Evolutionary conservation across 2,888 invertebrate genomes (phyloP).

Genomic region (Leucoma salicis): DNA sequence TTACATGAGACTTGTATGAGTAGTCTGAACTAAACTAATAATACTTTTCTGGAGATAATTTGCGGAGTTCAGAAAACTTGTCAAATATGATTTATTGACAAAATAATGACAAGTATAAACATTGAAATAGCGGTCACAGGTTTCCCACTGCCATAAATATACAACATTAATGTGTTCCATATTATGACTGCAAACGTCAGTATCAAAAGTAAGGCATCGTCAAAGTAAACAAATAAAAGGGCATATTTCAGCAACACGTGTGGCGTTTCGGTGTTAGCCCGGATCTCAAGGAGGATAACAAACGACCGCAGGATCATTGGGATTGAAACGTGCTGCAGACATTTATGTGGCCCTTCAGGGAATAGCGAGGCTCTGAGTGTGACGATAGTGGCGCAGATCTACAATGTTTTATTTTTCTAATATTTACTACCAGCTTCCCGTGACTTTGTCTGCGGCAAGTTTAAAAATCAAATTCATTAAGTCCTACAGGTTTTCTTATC

Average conservation of each 20-base stretch:
- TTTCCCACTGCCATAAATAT: conserved; percentile 10
- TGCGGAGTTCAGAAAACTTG: conserved; percentile 17
- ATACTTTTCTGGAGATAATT: conserved; percentile 4
- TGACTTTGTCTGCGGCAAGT: no score
- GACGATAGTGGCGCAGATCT: neutral
- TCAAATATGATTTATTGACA: conserved; percentile 24
- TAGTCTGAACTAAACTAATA: conserved; percentile 6
- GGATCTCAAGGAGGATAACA: conserved; percentile 27
- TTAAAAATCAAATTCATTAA: no score
- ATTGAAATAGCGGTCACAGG: neutral
- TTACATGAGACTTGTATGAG: no score
- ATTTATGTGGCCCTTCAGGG: conserved; percentile 13
- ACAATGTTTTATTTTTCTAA: neutral
- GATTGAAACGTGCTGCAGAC: conserved; percentile 29
- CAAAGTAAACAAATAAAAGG: conserved; percentile 22
- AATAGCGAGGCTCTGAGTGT: conserved; percentile 12
- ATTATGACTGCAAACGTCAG: neutral
- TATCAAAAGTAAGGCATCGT: conserved; percentile 10
- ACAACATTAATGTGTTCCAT: conserved; percentile 8
- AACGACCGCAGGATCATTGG: conserved; percentile 40
- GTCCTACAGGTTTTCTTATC: no score
- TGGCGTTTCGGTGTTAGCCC: conserved; percentile 18
- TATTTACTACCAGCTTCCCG: no score
- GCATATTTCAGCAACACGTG: conserved; percentile 28
- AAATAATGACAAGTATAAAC: conserved; percentile 13